phyloP scores from a whole-genome alignment of 53 echinoderm and acorn worm genomes.

The Holothuria leucospilota region DNA sequence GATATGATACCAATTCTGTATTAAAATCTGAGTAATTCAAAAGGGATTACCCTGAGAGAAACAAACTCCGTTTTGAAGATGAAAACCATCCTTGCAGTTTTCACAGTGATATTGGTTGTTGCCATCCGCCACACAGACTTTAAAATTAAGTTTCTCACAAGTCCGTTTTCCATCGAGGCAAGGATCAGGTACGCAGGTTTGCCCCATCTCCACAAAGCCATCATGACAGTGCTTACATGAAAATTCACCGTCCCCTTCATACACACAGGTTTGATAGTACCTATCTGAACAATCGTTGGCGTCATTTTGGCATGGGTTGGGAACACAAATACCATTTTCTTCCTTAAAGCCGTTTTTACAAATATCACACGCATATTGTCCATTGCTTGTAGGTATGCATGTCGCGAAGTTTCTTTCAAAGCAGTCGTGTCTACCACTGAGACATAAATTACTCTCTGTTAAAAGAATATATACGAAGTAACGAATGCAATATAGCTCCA shows the following conservation, averaged over 20 bases:
- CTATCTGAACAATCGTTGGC: not conserved
- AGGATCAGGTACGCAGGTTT: not conserved
- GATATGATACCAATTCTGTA: no score
- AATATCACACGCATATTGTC: not conserved
- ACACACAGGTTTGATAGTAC: not conserved
- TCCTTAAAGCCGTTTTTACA: not conserved
- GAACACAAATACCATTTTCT: not conserved
- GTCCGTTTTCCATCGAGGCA: not conserved
- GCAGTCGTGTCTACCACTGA: not conserved
- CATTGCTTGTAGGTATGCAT: not conserved
- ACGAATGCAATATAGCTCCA: not conserved
- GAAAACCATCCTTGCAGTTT: not conserved
- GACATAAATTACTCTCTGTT: not conserved
- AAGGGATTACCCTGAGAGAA: not conserved
- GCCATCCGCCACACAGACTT: not conserved
- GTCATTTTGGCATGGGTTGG: not conserved
- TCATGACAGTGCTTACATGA: not conserved
- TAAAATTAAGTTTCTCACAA: not conserved
- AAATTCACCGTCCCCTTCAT: not conserved
- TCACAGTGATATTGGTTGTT: constrained; percentile 12
- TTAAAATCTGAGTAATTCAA: no score
- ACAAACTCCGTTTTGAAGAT: not conserved
- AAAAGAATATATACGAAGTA: not conserved
- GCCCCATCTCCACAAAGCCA: not conserved
- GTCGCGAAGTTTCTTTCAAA: not conserved